Percentiles rank a stretch among this genome's conserved stretches.
phyloP scores from a whole-genome alignment of 2,113 vertebrate species.

The Panthera uncia region DNA sequence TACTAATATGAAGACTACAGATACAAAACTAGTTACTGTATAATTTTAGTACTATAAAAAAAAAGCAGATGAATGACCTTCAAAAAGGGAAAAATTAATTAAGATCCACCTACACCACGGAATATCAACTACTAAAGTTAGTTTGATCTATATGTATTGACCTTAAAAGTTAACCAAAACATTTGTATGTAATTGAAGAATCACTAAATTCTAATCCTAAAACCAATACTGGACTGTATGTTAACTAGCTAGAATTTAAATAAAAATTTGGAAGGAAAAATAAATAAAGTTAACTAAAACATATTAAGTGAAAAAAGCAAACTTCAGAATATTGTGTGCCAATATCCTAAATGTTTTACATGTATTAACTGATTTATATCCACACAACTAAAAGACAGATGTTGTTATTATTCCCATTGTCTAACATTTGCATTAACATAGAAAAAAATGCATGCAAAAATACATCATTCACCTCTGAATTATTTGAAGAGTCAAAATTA shows the following conservation, averaged over 20 bases:
- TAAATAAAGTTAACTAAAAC: neutral
- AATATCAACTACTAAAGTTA: neutral
- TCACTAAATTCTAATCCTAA: too few species aligned
- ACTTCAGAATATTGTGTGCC: neutral
- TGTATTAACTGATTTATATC: neutral
- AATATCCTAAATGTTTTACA: neutral
- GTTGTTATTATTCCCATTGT: neutral
- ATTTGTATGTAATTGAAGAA: too few species aligned
- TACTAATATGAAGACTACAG: neutral
- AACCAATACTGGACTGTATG: too few species aligned
- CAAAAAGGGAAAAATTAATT: neutral
- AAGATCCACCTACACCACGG: neutral
- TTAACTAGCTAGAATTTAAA: too few species aligned
- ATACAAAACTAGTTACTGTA: neutral
- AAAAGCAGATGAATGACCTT: neutral
- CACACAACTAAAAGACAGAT: neutral
- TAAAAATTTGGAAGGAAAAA: too few species aligned
- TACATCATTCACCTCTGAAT: neutral
- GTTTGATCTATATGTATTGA: neutral
- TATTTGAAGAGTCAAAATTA: neutral
- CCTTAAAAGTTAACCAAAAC: neutral
- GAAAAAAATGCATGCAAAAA: constrained; percentile 42
- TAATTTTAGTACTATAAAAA: neutral
- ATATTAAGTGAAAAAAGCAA: neutral
- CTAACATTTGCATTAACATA: neutral